Conservation (phyloP, 2,888 invertebrate genomes). For the Sepiola atlantica region DNA sequence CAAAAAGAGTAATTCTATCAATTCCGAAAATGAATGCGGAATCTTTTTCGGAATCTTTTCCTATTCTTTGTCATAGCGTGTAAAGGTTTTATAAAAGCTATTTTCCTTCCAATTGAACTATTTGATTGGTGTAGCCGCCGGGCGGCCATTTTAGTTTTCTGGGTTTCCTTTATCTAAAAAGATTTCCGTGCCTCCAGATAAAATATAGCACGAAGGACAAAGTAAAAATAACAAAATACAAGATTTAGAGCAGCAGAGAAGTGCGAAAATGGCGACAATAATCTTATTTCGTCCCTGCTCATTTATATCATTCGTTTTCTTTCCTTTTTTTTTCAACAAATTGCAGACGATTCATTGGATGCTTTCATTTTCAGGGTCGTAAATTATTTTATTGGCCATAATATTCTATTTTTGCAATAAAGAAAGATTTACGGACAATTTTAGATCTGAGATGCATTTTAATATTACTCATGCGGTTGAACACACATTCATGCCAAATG, state of each 20-base stretch:
- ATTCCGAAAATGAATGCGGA: background rate
- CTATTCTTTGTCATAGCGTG: background rate
- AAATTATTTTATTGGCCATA: background rate
- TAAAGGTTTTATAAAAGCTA: background rate
- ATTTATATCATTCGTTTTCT: background rate
- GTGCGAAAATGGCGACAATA: conserved; percentile 8
- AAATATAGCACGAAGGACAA: background rate
- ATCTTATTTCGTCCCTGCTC: background rate
- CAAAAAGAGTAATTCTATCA: background rate
- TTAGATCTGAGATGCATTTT: background rate
- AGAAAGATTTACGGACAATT: background rate
- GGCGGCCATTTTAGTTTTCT: background rate
- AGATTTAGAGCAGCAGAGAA: background rate
- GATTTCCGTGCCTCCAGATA: background rate
- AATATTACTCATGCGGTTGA: background rate
- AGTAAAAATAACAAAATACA: background rate
- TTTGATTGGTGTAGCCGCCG: background rate
- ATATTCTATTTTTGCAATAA: conserved; percentile 12
- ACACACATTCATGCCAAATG: background rate
- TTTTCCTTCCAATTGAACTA: conserved; percentile 21
- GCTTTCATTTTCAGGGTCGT: background rate
- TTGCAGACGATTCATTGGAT: background rate
- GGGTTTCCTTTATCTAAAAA: background rate
- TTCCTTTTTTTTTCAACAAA: background rate
- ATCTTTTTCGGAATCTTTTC: background rate